Percentiles rank a stretch among this genome's conserved stretches.
These are phyloP conservation scores for Neoniphon sammara DNA, from an alignment of 2,797 vertebrate species.

Conservation along the genomic window DNA sequence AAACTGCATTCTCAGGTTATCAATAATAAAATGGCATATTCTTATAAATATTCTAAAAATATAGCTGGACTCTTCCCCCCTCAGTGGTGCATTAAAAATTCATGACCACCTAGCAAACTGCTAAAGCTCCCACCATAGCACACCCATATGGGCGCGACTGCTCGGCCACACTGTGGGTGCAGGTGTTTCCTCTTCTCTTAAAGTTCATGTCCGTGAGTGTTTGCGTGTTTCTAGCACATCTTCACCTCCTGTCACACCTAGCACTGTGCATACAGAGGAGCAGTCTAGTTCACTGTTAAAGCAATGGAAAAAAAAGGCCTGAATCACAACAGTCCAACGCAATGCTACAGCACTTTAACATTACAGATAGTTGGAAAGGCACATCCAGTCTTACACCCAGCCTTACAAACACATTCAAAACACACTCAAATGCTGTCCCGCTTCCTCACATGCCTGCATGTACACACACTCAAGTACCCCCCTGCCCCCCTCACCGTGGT, in stretches of 20 bases:
- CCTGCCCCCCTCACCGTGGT: conserved; percentile 86
- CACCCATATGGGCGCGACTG: conserved; percentile 40
- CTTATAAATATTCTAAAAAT: conserved; percentile 86
- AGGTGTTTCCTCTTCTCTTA: conserved; percentile 40
- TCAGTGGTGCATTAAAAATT: conserved; percentile 77
- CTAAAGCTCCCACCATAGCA: conserved; percentile 58
- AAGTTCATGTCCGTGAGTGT: conserved; percentile 22
- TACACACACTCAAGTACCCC: conserved; percentile 24
- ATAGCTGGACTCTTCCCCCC: conserved; percentile 76
- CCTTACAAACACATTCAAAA: conserved; percentile 24
- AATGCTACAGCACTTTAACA: conserved; percentile 33
- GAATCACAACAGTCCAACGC: conserved; percentile 45
- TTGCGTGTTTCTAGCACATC: conserved; percentile 26
- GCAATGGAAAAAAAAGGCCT: conserved; percentile 45
- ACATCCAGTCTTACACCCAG: conserved; percentile 25
- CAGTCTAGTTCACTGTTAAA: conserved; percentile 35
- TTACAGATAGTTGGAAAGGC: conserved; percentile 34
- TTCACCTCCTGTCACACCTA: not conserved
- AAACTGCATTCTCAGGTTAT: conserved; percentile 84
- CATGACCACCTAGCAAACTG: conserved; percentile 72
- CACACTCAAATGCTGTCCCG: conserved; percentile 35
- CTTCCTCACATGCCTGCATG: not conserved
- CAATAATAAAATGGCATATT: conserved; percentile 86
- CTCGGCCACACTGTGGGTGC: conserved; percentile 22
- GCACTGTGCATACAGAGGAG: conserved; percentile 20